Percentiles rank a stretch among this genome's conserved stretches.
Evolutionary conservation across 2,797 vertebrate genomes (phyloP).

Genomic region (Gymnothorax reevesii): DNA sequence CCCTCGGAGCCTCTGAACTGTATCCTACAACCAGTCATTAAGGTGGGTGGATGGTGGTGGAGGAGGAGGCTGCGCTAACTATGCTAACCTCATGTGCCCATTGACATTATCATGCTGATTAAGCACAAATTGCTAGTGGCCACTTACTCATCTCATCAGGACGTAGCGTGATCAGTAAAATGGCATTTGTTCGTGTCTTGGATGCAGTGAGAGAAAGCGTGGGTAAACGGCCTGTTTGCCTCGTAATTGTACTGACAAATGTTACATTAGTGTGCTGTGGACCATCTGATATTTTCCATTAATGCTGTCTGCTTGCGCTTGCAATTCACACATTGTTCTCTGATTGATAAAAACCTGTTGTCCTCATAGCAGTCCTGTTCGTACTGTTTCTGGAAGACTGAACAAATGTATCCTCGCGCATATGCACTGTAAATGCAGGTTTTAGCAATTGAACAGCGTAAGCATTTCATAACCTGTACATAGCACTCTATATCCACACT

Average conservation of each 20-base stretch:
- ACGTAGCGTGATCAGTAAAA: background rate
- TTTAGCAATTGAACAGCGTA: too few species aligned
- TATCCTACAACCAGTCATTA: background rate
- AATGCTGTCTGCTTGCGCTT: background rate
- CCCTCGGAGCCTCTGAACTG: background rate
- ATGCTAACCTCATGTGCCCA: slow-evolving; percentile 56
- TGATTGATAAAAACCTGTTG: background rate
- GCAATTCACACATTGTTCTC: background rate
- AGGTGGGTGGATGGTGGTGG: slow-evolving; percentile 19
- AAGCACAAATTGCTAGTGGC: slow-evolving; percentile 43
- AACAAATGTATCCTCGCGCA: background rate
- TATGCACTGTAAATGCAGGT: background rate
- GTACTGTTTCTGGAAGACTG: background rate
- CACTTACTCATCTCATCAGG: slow-evolving; percentile 5
- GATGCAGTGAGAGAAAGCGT: background rate
- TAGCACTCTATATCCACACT: slow-evolving; percentile 41
- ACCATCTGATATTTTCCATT: too few species aligned
- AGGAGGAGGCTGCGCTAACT: slow-evolving; percentile 30
- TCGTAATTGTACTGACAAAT: background rate
- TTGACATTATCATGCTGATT: slow-evolving; percentile 66
- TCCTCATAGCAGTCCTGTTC: background rate
- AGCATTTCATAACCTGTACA: too few species aligned
- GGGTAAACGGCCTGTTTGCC: background rate
- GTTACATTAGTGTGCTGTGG: too few species aligned
- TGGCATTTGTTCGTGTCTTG: background rate